A percentile compares a stretch with the other conserved stretches of the same genome.
Evolutionary conservation across 2,888 invertebrate species (phyloP).

Genomic region (Ophion obscuratus): DNA sequence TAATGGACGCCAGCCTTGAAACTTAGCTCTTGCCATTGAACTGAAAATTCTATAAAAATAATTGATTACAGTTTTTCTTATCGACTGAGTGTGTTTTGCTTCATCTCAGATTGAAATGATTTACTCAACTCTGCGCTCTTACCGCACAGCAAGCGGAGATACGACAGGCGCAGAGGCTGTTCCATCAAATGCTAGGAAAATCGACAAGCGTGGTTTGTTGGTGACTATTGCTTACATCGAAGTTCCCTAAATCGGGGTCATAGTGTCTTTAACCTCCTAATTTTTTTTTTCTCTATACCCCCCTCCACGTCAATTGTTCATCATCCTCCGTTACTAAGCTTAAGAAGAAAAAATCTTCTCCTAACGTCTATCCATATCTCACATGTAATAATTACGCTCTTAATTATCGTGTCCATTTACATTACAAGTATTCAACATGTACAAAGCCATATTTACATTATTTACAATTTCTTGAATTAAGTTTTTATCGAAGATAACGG

Average conservation of each 20-base stretch:
- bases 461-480: constrained; percentile 81
- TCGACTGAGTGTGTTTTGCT: neutral
- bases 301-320: constrained; percentile 76
- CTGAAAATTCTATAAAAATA: neutral
- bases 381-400: constrained; percentile 70
- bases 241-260: constrained; percentile 38
- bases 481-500: constrained; percentile 60
- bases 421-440: constrained; percentile 85
- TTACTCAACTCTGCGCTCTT: neutral
- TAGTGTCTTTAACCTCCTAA: constrained; percentile 22
- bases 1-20: neutral
- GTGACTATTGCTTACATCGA: constrained; percentile 11
- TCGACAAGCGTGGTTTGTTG: neutral
- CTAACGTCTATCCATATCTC: constrained; percentile 69
- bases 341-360: constrained; percentile 54
- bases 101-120: neutral
- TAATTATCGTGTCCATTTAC: constrained; percentile 75
- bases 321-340: constrained; percentile 69
- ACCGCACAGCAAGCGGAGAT: neutral
- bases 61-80: neutral
- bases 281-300: constrained; percentile 15
- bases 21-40: neutral
- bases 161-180: neutral
- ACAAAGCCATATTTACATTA: constrained; percentile 86
- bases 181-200: constrained; percentile 14